Evolutionary conservation across 2,797 vertebrate genomes (phyloP).

Genomic region (Poecile montanus): DNA sequence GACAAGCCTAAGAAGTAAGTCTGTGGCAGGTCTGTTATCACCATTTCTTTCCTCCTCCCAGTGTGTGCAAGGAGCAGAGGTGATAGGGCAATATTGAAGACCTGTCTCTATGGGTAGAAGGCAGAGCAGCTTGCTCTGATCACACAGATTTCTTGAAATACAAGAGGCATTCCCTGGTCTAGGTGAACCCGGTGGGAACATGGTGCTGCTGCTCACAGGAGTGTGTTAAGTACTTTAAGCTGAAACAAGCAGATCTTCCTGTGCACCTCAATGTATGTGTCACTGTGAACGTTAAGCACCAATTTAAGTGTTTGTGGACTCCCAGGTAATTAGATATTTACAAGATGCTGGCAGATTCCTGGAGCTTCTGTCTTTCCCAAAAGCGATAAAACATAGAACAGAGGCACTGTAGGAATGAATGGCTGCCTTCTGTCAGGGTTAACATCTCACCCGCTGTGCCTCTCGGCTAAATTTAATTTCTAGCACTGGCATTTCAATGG

Average conservation of each 20-base stretch:
- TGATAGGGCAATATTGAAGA: neutral
- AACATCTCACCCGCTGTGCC: neutral
- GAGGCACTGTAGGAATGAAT: neutral
- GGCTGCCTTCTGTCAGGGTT: neutral
- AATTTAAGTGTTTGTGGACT: neutral
- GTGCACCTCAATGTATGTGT: fast-evolving
- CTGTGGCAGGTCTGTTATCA: neutral
- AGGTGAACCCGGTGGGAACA: neutral
- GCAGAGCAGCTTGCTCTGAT: neutral
- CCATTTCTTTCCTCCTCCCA: neutral
- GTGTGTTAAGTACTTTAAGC: neutral
- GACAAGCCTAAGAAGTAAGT: constrained; percentile 84
- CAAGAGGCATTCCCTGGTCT: neutral
- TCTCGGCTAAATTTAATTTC: constrained; percentile 17
- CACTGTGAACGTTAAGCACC: neutral
- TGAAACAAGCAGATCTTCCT: neutral
- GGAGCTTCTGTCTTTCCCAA: neutral
- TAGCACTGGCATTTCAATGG: neutral
- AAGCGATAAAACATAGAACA: neutral
- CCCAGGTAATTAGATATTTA: neutral
- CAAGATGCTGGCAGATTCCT: neutral
- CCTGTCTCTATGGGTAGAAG: neutral
- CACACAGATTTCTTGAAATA: neutral
- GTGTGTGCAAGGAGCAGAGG: neutral
- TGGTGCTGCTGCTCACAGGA: fast-evolving